Base-by-base conservation (phyloP, 37 sponge, comb jelly and placozoan species). In the Ianthella basta region DNA sequence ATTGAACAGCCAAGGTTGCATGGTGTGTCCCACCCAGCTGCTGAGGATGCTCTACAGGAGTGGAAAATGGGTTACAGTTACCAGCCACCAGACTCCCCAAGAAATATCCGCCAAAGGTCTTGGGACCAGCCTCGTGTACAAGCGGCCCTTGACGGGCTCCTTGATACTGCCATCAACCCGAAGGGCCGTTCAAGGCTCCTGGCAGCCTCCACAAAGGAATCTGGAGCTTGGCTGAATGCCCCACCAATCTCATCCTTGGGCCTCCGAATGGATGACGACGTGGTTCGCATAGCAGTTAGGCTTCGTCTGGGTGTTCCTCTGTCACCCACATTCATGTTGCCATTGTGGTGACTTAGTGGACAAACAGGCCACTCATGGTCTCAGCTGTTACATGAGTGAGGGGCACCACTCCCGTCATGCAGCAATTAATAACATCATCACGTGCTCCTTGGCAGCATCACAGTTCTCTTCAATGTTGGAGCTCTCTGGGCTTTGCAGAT, bases 231-330 rank as follows among this genome's bases (percentile, higher is more conserved):
- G n/a, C n/a, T n/a, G n/a, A n/a, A n/a, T n/a, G n/a, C n/a, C n/a
- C n/a, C n/a, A n/a, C n/a, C n/a, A n/a, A n/a, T n/a, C n/a, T n/a
- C n/a, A n/a, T n/a, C n/a, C n/a, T n/a, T n/a, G n/a, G n/a, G n/a
- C n/a, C n/a, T n/a, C n/a, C n/a, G n/a, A n/a, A n/a, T n/a, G n/a
- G n/a, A n/a, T n/a, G n/a, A n/a, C n/a, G n/a, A n/a, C n/a, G n/a
- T n/a, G n/a, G n/a, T n/a, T n/a, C n/a, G n/a, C n/a, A n/a, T n/a
- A n/a, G n/a, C n/a, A n/a, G n/a, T n/a, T n/a, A n/a, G n/a, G n/a
- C n/a, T n/a, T n/a, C 35, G 86, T 8, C 63, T 85, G 32, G 78
- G 85, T 70, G 75, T 44, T 75, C 39, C 87, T 20, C 68, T 87
- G 24, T 80, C 68, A 50, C 32, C 70, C 80, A 13, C 87, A 87